Conservation (phyloP, 1,140 invertebrate genomes). For the Caerostris extrusa region DNA sequence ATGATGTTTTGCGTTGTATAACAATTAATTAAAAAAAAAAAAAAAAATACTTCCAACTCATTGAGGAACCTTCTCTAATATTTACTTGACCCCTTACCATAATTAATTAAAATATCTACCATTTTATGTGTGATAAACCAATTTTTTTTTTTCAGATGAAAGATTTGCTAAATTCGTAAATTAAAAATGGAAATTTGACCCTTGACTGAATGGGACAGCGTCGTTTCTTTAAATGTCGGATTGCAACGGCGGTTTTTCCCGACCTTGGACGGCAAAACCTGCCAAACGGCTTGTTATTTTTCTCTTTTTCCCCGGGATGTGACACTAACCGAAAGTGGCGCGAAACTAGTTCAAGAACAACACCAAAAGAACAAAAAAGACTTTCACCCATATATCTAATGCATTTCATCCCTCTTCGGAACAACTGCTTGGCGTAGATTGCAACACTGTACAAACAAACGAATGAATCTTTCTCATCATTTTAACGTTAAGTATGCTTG, state of each 20-base stretch:
- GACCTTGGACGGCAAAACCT: neutral
- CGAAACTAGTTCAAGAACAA: neutral
- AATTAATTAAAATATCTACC: no score
- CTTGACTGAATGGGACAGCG: neutral
- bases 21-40: no score
- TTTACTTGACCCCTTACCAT: no score
- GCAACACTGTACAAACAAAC: no score
- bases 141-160: no score
- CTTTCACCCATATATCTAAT: neutral
- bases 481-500: no score
- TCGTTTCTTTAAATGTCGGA: neutral
- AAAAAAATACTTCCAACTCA: no score
- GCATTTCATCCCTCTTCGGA: neutral
- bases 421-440: no score
- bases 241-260: neutral
- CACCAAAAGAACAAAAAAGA: neutral
- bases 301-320: neutral
- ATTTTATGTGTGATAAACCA: no score
- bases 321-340: neutral
- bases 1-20: no score
- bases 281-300: neutral
- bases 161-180: neutral
- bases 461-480: no score
- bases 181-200: neutral
- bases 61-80: no score